A percentile compares a stretch with the other conserved stretches of the same genome.
Evolutionary conservation across 1,140 invertebrate species (phyloP).

Genomic region (Homalodisca vitripennis): DNA sequence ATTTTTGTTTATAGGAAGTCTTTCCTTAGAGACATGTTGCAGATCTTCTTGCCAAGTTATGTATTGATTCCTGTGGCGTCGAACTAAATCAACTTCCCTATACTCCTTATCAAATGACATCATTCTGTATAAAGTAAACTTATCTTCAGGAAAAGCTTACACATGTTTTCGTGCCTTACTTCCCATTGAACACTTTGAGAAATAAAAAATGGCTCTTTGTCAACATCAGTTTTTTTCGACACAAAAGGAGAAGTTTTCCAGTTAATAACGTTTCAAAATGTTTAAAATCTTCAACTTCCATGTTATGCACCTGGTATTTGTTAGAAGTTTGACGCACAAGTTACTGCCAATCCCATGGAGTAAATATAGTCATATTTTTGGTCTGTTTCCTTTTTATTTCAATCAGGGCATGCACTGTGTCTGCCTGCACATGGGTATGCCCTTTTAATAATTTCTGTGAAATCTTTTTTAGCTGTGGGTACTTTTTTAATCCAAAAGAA

Average conservation of each 20-base stretch:
- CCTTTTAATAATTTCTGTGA: neutral
- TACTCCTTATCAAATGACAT: neutral
- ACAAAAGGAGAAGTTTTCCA: neutral
- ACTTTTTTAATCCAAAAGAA: neutral
- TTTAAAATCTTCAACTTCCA: neutral
- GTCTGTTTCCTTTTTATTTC: conserved; percentile 39
- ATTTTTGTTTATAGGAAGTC: neutral
- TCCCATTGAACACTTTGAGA: conserved; percentile 10
- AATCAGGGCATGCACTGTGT: conserved; percentile 32
- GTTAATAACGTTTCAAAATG: neutral
- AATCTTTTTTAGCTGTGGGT: neutral
- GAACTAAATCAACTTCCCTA: neutral
- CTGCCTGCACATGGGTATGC: neutral
- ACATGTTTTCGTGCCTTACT: conserved; percentile 1
- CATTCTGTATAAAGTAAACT: too few relatives aligned
- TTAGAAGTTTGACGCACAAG: neutral
- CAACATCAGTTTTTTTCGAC: neutral
- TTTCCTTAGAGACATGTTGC: neutral
- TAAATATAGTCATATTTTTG: conserved; percentile 30
- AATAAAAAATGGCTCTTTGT: conserved; percentile 11
- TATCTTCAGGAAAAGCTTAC: conserved; percentile 1
- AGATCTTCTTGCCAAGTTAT: neutral
- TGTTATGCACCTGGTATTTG: neutral
- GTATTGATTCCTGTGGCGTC: neutral
- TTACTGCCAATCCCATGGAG: conserved; percentile 26